Conservation (phyloP, 2,888 invertebrate genomes). For the Drosophila robusta region DNA sequence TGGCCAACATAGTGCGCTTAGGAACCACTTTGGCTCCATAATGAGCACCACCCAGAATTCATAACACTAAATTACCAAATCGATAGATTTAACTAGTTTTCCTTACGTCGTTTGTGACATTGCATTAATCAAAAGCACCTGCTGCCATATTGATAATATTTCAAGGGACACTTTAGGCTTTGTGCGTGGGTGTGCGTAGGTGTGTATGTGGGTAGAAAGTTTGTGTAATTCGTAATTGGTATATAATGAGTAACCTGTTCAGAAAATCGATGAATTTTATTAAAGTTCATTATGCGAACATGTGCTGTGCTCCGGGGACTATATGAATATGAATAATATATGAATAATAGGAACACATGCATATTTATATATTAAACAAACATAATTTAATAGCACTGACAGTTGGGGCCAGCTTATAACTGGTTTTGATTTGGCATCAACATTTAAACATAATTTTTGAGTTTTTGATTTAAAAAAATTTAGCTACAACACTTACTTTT, state of each 20-base stretch:
- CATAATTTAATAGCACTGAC: background rate
- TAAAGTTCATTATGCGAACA: slow-evolving; percentile 4
- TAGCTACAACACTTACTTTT: too few species aligned
- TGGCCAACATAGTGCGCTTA: slow-evolving; percentile 45
- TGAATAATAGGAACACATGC: background rate
- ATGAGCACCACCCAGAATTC: background rate
- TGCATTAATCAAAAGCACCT: slow-evolving; percentile 10
- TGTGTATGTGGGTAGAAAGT: background rate
- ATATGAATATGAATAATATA: background rate
- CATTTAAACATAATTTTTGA: too few species aligned
- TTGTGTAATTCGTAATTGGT: slow-evolving; percentile 14
- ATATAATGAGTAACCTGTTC: slow-evolving; percentile 6
- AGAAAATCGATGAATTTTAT: slow-evolving; percentile 12
- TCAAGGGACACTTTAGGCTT: background rate
- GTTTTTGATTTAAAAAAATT: too few species aligned
- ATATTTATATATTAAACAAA: background rate
- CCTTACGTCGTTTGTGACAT: background rate
- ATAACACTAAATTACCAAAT: slow-evolving; percentile 24
- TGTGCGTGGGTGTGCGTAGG: too few species aligned
- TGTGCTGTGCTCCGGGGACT: background rate
- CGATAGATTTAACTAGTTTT: slow-evolving; percentile 18
- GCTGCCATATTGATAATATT: background rate
- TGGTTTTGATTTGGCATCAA: too few species aligned
- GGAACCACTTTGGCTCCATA: slow-evolving; percentile 2
- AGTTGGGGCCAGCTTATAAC: background rate